Percentiles rank a stretch among this genome's conserved stretches.
These are phyloP conservation scores for Cephalopachus bancanus DNA, from an alignment of 2,797 vertebrate species.

Conservation along the genomic window DNA sequence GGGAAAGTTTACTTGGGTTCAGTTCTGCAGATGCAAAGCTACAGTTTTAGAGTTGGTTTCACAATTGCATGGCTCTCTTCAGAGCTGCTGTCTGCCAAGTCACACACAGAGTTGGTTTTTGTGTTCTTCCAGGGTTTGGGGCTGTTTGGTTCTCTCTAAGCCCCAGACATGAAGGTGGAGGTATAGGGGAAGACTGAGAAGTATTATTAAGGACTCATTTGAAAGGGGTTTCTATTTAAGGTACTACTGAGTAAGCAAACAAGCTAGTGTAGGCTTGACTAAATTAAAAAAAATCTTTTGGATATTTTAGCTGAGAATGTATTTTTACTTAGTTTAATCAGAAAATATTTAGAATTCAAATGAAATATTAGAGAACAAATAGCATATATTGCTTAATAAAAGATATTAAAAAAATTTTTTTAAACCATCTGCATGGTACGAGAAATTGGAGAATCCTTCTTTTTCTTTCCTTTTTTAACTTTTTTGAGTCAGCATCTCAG, in stretches of 20 bases:
- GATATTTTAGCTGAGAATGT: constrained; percentile 35
- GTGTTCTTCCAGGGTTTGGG: neutral
- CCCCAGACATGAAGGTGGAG: constrained; percentile 9
- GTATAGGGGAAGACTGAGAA: constrained; percentile 16
- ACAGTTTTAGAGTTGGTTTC: constrained; percentile 24
- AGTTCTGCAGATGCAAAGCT: neutral
- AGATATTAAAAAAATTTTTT: neutral
- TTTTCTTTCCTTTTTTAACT: neutral
- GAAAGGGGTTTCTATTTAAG: constrained; percentile 53
- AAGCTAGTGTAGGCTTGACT: neutral
- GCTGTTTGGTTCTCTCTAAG: neutral
- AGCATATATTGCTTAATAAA: neutral
- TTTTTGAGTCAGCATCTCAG: neutral
- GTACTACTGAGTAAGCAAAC: neutral
- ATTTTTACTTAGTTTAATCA: constrained; percentile 46
- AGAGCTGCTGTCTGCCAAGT: neutral
- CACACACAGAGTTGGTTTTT: neutral
- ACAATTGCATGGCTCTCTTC: neutral
- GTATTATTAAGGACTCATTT: constrained; percentile 59
- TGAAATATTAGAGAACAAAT: neutral
- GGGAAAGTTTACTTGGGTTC: constrained; percentile 40
- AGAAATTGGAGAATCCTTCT: neutral
- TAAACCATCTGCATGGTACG: neutral
- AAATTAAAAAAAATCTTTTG: neutral
- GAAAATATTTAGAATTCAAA: constrained; percentile 29